Percentiles rank a stretch among this genome's conserved stretches.
Conservation (phyloP, 2,888 invertebrate genomes). For the Amphipyra tragopoginis region DNA sequence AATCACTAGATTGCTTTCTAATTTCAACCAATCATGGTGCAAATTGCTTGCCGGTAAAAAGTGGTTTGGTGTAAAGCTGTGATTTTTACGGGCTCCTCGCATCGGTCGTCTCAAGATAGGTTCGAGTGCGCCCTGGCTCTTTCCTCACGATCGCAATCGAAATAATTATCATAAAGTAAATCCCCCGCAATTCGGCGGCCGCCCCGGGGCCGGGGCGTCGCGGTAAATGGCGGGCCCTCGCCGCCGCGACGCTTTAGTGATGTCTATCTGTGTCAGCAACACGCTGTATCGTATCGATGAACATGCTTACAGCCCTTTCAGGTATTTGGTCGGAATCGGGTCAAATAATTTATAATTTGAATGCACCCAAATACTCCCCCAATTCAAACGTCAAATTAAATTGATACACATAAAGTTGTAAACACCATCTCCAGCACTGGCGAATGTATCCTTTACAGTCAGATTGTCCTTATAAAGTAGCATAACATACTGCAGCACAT, state of each 20-base stretch:
- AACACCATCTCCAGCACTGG: not conserved
- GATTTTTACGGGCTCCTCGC: conserved; percentile 78
- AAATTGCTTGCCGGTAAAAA: conserved; percentile 74
- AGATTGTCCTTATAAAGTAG: conserved; percentile 1
- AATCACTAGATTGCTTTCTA: conserved; percentile 70
- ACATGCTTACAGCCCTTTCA: conserved; percentile 23
- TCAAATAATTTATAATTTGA: not conserved
- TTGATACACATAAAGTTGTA: conserved; percentile 12
- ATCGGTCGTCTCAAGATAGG: conserved; percentile 73
- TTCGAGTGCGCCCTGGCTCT: conserved; percentile 76
- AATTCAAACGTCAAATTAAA: not conserved
- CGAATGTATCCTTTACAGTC: no score
- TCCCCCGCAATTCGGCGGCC: conserved; percentile 86
- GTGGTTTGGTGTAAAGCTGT: conserved; percentile 73
- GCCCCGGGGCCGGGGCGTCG: conserved; percentile 77
- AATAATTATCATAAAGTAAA: conserved; percentile 89
- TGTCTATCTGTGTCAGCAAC: conserved; percentile 64
- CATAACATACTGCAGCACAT: conserved; percentile 4
- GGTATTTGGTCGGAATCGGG: not conserved
- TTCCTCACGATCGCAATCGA: conserved; percentile 86
- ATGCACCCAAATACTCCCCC: not conserved
- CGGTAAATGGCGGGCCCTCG: conserved; percentile 80
- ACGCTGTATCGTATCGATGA: conserved; percentile 66
- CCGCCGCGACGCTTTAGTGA: conserved; percentile 74
- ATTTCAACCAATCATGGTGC: conserved; percentile 73